phyloP scores from a whole-genome alignment of 2,113 vertebrate species.

The Hydrolagus affinis region DNA sequence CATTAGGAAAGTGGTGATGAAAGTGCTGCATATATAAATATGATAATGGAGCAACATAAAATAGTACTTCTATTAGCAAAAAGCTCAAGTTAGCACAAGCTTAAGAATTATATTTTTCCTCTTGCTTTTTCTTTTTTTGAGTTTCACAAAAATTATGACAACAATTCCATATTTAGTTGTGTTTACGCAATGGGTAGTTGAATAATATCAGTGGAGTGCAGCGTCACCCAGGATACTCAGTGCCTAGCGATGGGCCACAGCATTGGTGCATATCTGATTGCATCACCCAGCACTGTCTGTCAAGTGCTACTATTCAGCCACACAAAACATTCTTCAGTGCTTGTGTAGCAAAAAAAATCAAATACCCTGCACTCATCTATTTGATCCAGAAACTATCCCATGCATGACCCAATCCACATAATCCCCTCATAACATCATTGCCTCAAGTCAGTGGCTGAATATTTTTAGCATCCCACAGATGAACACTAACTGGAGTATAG shows the following conservation, averaged over 20 bases:
- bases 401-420: neutral
- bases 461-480: neutral
- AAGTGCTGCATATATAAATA: neutral
- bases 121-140: too few relatives aligned
- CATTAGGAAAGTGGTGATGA: neutral
- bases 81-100: neutral
- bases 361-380: neutral
- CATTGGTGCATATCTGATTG: neutral
- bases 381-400: neutral
- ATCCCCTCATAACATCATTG: neutral
- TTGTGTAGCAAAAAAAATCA: neutral
- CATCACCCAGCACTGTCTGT: neutral
- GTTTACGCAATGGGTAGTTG: neutral
- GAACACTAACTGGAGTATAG: too few relatives aligned
- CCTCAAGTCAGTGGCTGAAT: neutral
- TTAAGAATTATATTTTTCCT: too few relatives aligned
- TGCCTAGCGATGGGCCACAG: neutral
- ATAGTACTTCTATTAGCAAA: neutral
- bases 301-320: neutral
- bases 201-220: neutral
- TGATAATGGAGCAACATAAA: neutral
- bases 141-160: too few relatives aligned
- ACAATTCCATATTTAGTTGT: neutral
- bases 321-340: neutral
- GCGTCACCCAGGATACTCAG: neutral